Base-by-base conservation (phyloP, 1,140 invertebrate species). In the Leptoteleia sp. region DNA sequence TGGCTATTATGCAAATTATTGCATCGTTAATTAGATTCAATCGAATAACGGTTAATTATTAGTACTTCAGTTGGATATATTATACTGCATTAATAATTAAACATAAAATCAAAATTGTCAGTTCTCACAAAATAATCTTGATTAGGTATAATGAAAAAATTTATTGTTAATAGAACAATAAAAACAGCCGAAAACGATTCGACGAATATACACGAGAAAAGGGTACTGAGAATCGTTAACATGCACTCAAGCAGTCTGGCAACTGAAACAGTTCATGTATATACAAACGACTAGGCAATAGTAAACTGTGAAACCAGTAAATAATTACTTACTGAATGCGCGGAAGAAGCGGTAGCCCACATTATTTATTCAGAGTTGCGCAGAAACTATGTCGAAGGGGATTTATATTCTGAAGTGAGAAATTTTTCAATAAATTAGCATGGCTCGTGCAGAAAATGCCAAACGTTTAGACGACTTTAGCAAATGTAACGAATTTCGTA, bases 401-500 rank as follows among this genome's bases (percentile, higher is more conserved):
- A 67, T 61, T 67, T 67, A 75, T 61, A 31, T 45, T 29, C 12
- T n/a, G 27, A 7, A 52, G 13, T 65, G 25, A 52, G 40, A 25
- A 59, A 65, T 47, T 73, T 73, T 73, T 65, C 47, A 65, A 65
- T 43, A 73, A 73, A 73, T 65, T 73, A 65, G 35, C n/a, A n/a
- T n/a, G n/a, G n/a, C n/a, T n/a, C n/a, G n/a, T n/a, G n/a, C n/a
- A n/a, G n/a, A n/a, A n/a, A n/a, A n/a, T n/a, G n/a, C n/a, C n/a
- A n/a, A n/a, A n/a, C n/a, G n/a, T n/a, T n/a, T n/a, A n/a, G n/a
- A n/a, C n/a, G n/a, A n/a, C n/a, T n/a, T n/a, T n/a, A n/a, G n/a
- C n/a, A n/a, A n/a, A n/a, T 13, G 22, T 25, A 37, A 45, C 55
- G 27, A 43, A 31, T n/a, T n/a, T n/a, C n/a, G n/a, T n/a, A n/a